Base-by-base conservation (phyloP, 1,140 invertebrate genomes). In the Leptinotarsa texana region DNA sequence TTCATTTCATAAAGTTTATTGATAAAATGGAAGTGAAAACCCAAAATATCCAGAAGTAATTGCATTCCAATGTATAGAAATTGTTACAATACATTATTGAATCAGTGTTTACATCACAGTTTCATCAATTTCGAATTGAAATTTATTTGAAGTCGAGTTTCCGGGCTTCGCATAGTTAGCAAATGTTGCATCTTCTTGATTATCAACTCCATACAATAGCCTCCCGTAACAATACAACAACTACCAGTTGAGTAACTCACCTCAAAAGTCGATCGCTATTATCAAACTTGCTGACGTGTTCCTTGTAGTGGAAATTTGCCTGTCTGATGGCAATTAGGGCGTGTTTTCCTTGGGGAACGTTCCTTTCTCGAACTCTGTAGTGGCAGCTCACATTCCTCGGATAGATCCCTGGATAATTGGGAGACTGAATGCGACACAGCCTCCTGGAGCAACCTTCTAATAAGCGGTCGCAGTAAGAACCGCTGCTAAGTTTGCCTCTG, bases 401-500 rank as follows among this genome's bases (percentile, higher is more conserved):
- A 86, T 95, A 95, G 69, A 95, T 91, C 21, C 94, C 94, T 13
- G 94, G 94, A 86, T 93, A 95, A 87, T 95, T 95, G 4, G 94
- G 94, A 18, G 93, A 94, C 86, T 95, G 93, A 49, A 95, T 90
- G 42, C 83, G 79, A 76, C 84, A 86, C 4, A 86, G 85, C 61
- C 87, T 84, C 13, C 89, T 87, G 77, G 91, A 89, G 80, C 91
- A 93, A 80, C 91, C 80, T 74, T 81, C 81, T 48, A 81, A 70
- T 76, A 94, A 89, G 79, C 93, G 88, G 85, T 94, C 93, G 85
- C 94, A 95, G 83, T 93, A 93, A 73, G 91, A 92, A 63, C 91
- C 91, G 17, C 80, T 92, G 88, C 85, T 94, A 91, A 85, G 93
- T 94, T 85, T 94, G 92, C 76, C 91, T 62, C 71, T 73, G 63